Base-by-base conservation (phyloP, 2,888 invertebrate genomes). In the Eilema griseolum region DNA sequence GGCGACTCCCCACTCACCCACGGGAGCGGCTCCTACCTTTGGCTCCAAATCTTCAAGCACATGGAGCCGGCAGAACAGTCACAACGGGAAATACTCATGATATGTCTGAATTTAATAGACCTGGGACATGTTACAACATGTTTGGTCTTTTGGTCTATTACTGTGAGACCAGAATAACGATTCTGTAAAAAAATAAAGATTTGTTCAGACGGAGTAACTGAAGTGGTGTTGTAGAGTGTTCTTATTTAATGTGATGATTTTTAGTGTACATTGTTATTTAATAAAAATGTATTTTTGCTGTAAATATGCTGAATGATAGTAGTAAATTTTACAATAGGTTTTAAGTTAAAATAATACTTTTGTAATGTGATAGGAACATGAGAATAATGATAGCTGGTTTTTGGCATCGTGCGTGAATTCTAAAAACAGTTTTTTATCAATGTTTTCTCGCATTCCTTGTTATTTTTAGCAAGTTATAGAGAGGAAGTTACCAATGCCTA, bases 31-130 rank as follows among this genome's bases (percentile, higher is more conserved):
- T 0, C 88, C 92, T 0, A 68, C 73, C 0, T 92, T 89, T 76
- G 85, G 85, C n/a, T 68, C 83, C 14, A 84, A 86, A n/a, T 69
- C 83, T 5, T 79, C 83, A 4, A 72, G 82, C n/a, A 70, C 85
- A 0, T 91, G 88, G 87, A 79, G 89, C 0, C 79, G 93, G 23
- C 94, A 94, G 81, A 94, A 89, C 84, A 94, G 93, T 72, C 87
- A 89, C 61, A 89, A 83, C 37, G 88, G 90, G 0, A 92, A 89
- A 78, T 88, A 91, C 70, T 90, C 91, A 70, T 92, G 90, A 89
- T 80, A 65, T 16, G 7, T 8, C 1, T 12, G 3, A 24, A 12
- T 2, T 16, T 23, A 20, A 46, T 28, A 68, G 33, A 67, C 66
- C 72, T 66, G 73, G 75, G 52, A 69, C 33, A 65, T 41, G 20